A percentile compares a stretch with the other conserved stretches of the same genome.
phyloP scores from a whole-genome alignment of 2,888 invertebrate species.

The Lithophane leautieri region DNA sequence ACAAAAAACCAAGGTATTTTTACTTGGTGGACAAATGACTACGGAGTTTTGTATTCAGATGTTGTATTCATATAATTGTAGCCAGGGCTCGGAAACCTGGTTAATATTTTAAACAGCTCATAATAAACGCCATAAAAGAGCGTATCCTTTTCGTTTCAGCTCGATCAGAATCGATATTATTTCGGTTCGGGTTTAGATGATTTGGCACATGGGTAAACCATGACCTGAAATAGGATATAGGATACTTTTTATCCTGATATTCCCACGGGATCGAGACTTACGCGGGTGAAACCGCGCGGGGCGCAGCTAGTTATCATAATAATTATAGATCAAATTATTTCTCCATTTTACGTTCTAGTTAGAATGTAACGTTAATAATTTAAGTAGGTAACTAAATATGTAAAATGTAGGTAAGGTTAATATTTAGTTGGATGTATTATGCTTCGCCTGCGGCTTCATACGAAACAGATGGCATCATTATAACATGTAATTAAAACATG shows the following conservation, averaged over 20 bases:
- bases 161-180: no score
- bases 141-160: no score
- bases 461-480: constrained; percentile 37
- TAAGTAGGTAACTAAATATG: background rate
- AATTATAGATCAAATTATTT: background rate
- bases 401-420: constrained; percentile 12
- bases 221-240: no score
- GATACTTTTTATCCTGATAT: no score
- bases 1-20: constrained; percentile 58
- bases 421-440: background rate
- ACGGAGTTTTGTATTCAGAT: constrained; percentile 19
- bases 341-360: background rate
- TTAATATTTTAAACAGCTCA: no score
- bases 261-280: no score
- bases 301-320: no score
- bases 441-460: constrained; percentile 17
- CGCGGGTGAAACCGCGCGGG: no score
- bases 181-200: no score
- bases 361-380: background rate
- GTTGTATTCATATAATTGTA: constrained; percentile 30
- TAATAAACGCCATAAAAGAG: no score
- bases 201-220: no score
- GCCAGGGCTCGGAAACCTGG: background rate
- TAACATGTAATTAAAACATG: constrained; percentile 37
- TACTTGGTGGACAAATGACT: constrained; percentile 46